Conservation (phyloP, 2,888 invertebrate genomes). For the Eupithecia inturbata region DNA sequence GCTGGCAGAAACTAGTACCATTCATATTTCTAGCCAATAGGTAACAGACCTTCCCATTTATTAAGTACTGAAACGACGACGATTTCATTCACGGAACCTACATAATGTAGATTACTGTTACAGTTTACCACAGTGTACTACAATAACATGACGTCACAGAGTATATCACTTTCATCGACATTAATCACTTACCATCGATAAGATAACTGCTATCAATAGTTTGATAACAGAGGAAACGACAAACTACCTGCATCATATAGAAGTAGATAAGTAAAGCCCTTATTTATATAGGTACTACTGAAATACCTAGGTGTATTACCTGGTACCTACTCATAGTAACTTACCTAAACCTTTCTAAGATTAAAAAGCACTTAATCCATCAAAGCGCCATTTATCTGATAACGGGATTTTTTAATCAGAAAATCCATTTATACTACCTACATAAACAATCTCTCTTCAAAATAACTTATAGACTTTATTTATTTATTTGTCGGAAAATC, state of each 20-base stretch:
- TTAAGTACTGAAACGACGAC: not conserved
- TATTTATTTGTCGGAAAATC: not conserved
- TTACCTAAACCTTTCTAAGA: not conserved
- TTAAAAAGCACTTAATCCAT: not conserved
- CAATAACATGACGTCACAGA: not conserved
- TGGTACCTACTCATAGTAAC: not conserved
- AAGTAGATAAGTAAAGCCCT: not conserved
- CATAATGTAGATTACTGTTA: not conserved
- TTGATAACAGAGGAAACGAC: not conserved
- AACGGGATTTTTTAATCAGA: not conserved
- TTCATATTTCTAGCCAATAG: not conserved
- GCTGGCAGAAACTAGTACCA: no score
- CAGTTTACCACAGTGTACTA: not conserved
- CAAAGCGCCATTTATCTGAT: constrained; percentile 3
- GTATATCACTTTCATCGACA: not conserved
- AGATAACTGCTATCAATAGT: not conserved
- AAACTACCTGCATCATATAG: not conserved
- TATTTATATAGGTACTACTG: not conserved
- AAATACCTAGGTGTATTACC: no score
- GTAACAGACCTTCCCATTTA: not conserved
- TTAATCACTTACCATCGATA: not conserved
- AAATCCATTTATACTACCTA: not conserved
- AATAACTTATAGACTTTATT: not conserved
- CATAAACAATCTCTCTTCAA: not conserved
- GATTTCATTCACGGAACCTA: not conserved